phyloP scores from a whole-genome alignment of 2,113 vertebrate genomes.

The Puffinus mauretanicus region DNA sequence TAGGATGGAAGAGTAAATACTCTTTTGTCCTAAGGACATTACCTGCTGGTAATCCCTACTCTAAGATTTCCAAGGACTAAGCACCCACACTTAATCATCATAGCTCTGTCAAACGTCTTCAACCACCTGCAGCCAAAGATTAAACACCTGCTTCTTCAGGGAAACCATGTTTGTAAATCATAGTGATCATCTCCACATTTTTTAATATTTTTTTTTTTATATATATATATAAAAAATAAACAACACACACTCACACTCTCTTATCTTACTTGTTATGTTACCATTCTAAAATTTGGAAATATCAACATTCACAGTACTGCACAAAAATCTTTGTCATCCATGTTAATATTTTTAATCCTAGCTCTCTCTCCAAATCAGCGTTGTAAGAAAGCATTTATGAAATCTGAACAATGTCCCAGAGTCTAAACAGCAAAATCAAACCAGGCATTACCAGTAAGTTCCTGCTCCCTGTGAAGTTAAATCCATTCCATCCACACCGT shows the following conservation, averaged over 20 bases:
- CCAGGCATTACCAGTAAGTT: constrained; percentile 89
- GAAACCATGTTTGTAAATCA: not conserved
- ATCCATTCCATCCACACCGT: constrained; percentile 98
- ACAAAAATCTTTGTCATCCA: not conserved
- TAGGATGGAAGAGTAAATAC: constrained; percentile 1
- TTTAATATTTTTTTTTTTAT: not conserved
- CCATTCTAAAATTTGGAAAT: not conserved
- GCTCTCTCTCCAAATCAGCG: not conserved
- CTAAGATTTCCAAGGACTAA: constrained; percentile 15
- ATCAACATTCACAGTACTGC: not conserved
- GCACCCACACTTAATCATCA: not conserved
- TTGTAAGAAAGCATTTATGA: not conserved
- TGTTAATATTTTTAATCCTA: not conserved
- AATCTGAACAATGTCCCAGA: not conserved
- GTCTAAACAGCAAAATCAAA: not conserved
- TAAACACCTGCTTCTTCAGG: constrained; percentile 17
- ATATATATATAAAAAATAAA: not conserved
- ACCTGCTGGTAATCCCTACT: not conserved
- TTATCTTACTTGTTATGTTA: not conserved
- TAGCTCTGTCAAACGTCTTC: not conserved
- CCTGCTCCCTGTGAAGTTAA: constrained; percentile 97
- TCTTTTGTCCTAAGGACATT: constrained; percentile 3
- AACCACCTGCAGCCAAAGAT: not conserved
- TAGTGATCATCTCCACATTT: not conserved
- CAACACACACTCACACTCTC: not conserved